Evolutionary conservation across 2,113 vertebrate genomes (phyloP), one percentile per base, ranked within the genome.

Genomic region (Forbesichthys agassizii): DNA sequence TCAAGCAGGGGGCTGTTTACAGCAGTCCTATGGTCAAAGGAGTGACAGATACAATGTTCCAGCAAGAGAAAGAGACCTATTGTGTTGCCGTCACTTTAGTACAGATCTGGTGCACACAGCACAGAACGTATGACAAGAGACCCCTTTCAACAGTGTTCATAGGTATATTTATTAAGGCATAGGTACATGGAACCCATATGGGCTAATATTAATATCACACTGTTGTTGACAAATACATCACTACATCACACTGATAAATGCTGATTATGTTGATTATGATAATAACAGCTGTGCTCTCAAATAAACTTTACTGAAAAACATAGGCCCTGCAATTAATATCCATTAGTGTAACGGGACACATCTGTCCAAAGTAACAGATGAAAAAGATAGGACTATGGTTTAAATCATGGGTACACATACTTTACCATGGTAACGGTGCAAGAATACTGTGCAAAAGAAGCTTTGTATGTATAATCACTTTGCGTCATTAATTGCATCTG

Each of bases 101-200:
- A 58, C 52, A 75, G 57, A 33, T 33, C 36, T 42, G 62, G 48
- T 70, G 51, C n/a, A 73, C 59, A 63, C 27, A 9, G 36, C n/a
- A 64, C 14, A 58, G 36, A 48, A 13, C 5, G 36, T 9, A 54
- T 14, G 14, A 53, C 0, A 62, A 9, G 66, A 14, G 3, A 48
- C 36, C 56, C 1, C 51, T 54, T 73, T 71, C 66, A 46, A 46
- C 47, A 75, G 52, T 36, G 12, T 8, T 42, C 5, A 42, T 42
- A 42, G 36, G 36, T 42, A 68, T 47, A 61, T 92, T 91, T 91
- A 91, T 91, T 92, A 91, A 91, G 86, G 88, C 89, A 82, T 87
- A 81, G 84, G 79, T 84, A 81, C 76, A 86, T 65, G 33, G 52
- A 59, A 59, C 53, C 48, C 64, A 69, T 18, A 18, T 71, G 58